These are phyloP conservation scores for Spilarctia lutea DNA, from an alignment of 2,888 invertebrate species.

Conservation along the genomic window DNA sequence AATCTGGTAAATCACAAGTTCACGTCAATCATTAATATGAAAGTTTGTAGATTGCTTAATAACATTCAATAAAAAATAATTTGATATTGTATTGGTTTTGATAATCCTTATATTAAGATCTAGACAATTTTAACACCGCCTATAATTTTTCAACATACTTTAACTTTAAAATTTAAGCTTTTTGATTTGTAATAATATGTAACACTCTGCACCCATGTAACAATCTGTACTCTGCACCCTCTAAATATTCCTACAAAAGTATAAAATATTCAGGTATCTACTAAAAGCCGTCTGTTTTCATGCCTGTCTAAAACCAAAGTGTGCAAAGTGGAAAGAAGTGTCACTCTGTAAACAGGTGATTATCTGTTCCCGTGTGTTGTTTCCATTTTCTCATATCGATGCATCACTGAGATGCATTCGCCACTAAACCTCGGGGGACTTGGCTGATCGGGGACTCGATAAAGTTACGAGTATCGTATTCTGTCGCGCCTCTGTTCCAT, in stretches of 20 bases:
- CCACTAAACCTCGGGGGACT: constrained; percentile 57
- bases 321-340: constrained; percentile 45
- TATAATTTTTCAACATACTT: not conserved
- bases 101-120: not conserved
- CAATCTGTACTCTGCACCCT: too few relatives aligned
- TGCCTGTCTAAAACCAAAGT: constrained; percentile 6
- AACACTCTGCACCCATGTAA: too few relatives aligned
- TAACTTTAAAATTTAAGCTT: not conserved
- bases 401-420: constrained; percentile 76
- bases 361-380: constrained; percentile 68
- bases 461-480: constrained; percentile 46
- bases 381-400: constrained; percentile 74
- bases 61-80: too few relatives aligned
- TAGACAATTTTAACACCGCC: not conserved
- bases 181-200: not conserved
- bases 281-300: constrained; percentile 39
- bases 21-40: too few relatives aligned
- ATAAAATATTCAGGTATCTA: constrained; percentile 35
- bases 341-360: constrained; percentile 69
- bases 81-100: too few relatives aligned
- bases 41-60: too few relatives aligned
- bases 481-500: constrained; percentile 22
- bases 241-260: not conserved
- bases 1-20: too few relatives aligned
- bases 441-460: constrained; percentile 41